Evolutionary conservation across 1,140 invertebrate genomes (phyloP), one percentile per base, ranked within the genome.

Genomic region (Hormaphis cornu): DNA sequence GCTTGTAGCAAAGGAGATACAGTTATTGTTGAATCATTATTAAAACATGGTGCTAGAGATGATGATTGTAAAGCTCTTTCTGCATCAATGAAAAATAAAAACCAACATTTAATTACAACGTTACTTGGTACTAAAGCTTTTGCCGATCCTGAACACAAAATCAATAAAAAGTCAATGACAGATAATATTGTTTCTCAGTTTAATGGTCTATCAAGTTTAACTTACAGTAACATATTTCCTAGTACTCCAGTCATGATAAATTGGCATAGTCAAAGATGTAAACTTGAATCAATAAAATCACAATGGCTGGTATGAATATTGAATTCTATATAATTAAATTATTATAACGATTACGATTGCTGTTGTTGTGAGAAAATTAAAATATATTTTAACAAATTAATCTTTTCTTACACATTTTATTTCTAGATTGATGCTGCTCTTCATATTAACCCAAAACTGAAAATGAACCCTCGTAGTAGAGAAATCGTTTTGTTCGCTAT

Each of bases 191-290:
- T 72, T 71, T 77, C 73, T 3, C 82, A 84, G 48, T 83, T 84
- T 71, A 79, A 80, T 9, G 80, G 81, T 3, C 73, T 84, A 53
- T 82, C 85, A 1, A 83, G 85, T 71, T 82, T 90, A 35, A 89
- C 88, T 1, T 89, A 89, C 76, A 87, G 86, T 72, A 84, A 88
- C 7, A 83, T 93, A 70, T 91, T 91, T 76, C 94, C 95, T 7
- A 87, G 88, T 58, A 86, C 83, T 42, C 84, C 95, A 1, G 93
- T 95, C 0, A 94, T 95, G 84, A 85, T 98, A 4, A 93, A 95
- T 78, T 98, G 96, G 96, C 89, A 97, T 73, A 86, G 89, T 73
- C 86, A 93, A 73, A 84, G 86, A 58, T 86, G 86, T 76, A 82
- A 85, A 72, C 76, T 90, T 35, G 80, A 82, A 73, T 80, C 86